Evolutionary conservation across 1,140 invertebrate species (phyloP).

Genomic region (Vollenhovia emeryi): DNA sequence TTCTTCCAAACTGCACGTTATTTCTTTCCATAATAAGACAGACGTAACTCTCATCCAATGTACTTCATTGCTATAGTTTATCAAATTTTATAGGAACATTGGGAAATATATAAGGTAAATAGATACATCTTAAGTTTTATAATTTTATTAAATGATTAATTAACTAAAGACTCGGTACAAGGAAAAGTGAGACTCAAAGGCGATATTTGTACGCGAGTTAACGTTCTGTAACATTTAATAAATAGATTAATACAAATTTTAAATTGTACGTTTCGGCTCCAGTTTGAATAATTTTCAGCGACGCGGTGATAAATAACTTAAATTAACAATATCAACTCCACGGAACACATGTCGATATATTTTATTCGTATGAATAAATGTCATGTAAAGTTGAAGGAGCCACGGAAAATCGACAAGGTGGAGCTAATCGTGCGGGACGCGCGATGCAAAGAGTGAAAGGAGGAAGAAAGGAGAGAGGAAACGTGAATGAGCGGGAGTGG

Average conservation of each 20-base stretch:
- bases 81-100: background rate
- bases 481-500: constrained; percentile 76
- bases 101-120: background rate
- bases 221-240: too few relatives aligned
- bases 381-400: background rate
- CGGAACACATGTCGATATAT: background rate
- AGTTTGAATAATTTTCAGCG: too few relatives aligned
- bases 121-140: background rate
- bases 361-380: background rate
- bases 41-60: background rate
- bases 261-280: too few relatives aligned
- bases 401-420: constrained; percentile 4
- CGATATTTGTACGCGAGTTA: too few relatives aligned
- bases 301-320: too few relatives aligned
- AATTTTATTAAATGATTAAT: background rate
- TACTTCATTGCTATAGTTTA: background rate
- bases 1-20: background rate
- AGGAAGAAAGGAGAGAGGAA: constrained; percentile 64
- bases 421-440: background rate
- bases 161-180: too few relatives aligned
- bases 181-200: too few relatives aligned
- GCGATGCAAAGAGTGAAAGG: constrained; percentile 59
- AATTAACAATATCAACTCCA: too few relatives aligned
- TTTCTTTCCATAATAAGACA: background rate
- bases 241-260: too few relatives aligned